Evolutionary conservation across 2,113 vertebrate genomes (phyloP), one percentile per base, ranked within the genome.

Genomic region (Grammomys dolichurus): DNA sequence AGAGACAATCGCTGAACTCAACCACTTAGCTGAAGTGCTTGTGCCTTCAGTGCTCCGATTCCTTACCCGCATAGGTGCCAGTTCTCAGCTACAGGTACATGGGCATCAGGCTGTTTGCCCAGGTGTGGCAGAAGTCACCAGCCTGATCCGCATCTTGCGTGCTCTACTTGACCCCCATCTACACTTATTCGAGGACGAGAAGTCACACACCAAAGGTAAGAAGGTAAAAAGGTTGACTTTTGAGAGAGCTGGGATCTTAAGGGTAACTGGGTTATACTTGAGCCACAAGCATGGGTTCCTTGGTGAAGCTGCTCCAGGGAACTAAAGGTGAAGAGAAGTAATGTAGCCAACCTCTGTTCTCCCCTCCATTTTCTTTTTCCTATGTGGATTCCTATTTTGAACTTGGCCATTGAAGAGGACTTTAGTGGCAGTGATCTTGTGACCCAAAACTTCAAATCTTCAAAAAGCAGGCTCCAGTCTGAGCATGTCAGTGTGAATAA

Each of bases 141-240:
- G 98, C 70, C 98, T 99, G 96, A 67, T 95, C 82, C 98, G 98
- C 43, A 98, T 99, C 82, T 98, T 99, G 3, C 97, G 40, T 14
- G 98, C 98, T 31, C 98, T 99, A 9, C 95, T 99, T 33, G 98
- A 98, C 10, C 96, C 98, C 65, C 73, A 98, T 48, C 89, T 98
- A 80, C 90, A 10, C n/a, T 90, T 26, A 13, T 89, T 97, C 77
- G 89, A 95, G 69, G 97, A 94, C 10, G 72, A 92, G 40, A 96
- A 91, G 65, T 36, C 80, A 14, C 78, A 87, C 70, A 76, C 2
- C 20, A 2, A 72, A 95, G 97, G 96, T 97, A 36, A 87, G 96
- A 56, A 54, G 82, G 60, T 12, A 19, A 70, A 72, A 40, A 40
- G 89, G 17, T n/a, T 90, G 82, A 17, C 11, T 26, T 80, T 65